These are phyloP conservation scores for Rhogogaster chlorosoma DNA, from an alignment of 2,888 invertebrate genomes.

Conservation along the genomic window DNA sequence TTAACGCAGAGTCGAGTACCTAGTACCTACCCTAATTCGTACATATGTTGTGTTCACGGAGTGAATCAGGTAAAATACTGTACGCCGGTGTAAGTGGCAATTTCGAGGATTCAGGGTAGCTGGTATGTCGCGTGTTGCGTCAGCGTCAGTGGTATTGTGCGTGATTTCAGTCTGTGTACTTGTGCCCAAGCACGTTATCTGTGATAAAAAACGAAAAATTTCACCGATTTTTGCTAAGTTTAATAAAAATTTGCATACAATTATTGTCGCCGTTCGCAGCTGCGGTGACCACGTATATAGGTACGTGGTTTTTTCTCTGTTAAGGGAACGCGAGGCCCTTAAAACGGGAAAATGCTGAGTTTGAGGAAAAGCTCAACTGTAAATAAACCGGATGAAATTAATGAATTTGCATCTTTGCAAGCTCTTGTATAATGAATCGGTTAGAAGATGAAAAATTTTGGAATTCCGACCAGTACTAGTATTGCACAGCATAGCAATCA, in stretches of 20 bases:
- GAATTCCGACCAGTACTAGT: not conserved
- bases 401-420: not conserved
- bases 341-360: not conserved
- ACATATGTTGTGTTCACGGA: not conserved
- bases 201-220: not conserved
- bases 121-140: conserved; percentile 5
- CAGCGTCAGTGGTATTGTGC: conserved; percentile 5
- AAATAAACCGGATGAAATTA: not conserved
- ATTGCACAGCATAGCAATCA: not conserved
- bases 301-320: not conserved
- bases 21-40: not conserved
- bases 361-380: not conserved
- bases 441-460: not conserved
- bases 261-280: not conserved
- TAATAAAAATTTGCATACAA: not conserved
- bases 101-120: conserved; percentile 12
- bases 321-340: not conserved
- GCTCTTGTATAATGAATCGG: not conserved
- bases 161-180: conserved; percentile 4
- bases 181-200: not conserved
- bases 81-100: conserved; percentile 13
- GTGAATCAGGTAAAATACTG: not conserved
- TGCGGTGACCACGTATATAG: not conserved
- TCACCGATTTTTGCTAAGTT: not conserved
- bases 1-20: not conserved